A percentile compares a stretch with the other conserved stretches of the same genome.
Conservation (phyloP, 2,888 invertebrate genomes). For the Acrobasis consociella region DNA sequence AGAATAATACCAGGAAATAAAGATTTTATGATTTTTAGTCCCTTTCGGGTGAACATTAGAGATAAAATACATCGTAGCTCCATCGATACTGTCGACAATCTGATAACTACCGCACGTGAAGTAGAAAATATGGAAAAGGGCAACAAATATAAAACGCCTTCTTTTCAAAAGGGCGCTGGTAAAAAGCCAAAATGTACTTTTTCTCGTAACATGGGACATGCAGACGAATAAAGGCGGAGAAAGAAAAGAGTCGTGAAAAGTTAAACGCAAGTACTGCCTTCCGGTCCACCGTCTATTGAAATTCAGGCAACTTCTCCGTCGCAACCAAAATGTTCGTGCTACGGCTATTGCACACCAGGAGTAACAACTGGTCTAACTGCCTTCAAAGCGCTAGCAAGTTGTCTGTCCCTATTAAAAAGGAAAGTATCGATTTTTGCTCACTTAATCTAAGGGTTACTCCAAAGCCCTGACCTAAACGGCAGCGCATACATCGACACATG, state of each 20-base stretch:
- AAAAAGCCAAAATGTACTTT: not conserved
- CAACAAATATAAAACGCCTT: not conserved
- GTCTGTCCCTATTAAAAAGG: not conserved
- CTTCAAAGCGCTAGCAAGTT: not conserved
- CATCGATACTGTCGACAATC: not conserved
- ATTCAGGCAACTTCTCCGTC: not conserved
- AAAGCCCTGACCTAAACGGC: not conserved
- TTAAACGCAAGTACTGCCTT: not conserved
- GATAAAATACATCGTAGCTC: not conserved
- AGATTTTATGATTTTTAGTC: not conserved
- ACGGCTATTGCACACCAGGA: not conserved
- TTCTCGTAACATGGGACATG: not conserved
- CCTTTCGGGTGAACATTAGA: not conserved
- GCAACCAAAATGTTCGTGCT: not conserved
- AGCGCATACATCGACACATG: not conserved
- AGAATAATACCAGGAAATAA: no score
- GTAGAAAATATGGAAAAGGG: not conserved
- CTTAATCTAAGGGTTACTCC: not conserved
- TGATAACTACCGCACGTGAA: not conserved
- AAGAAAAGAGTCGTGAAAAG: not conserved
- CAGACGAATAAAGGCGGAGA: not conserved
- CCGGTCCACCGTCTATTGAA: not conserved
- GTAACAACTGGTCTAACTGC: not conserved
- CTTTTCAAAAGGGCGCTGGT: not conserved
- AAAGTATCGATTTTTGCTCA: not conserved